Conservation (phyloP, 2,113 vertebrate species). For the Tauraco erythrolophus region DNA sequence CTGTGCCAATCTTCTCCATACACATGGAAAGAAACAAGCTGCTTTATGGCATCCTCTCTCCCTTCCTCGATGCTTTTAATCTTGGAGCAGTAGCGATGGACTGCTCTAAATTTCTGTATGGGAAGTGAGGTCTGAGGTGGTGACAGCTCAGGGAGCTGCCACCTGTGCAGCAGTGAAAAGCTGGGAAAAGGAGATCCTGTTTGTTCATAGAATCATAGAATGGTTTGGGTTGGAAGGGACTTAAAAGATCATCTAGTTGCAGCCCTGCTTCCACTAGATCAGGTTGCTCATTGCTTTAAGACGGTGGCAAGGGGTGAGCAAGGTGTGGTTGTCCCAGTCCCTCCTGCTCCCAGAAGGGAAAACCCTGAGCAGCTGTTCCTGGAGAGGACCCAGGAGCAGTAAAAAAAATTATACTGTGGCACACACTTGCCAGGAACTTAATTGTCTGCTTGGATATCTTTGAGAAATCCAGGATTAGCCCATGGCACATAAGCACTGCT, state of each 20-base stretch:
- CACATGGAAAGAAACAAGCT: background rate
- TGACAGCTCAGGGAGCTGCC: background rate
- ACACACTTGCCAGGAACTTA: accelerated
- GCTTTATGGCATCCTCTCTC: background rate
- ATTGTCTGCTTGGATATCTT: background rate
- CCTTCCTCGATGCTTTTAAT: background rate
- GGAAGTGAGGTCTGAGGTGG: background rate
- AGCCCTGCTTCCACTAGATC: too few species aligned
- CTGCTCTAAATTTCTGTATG: background rate
- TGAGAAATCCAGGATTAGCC: background rate
- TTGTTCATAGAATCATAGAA: too few species aligned
- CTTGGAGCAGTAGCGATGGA: background rate
- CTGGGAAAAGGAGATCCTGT: background rate
- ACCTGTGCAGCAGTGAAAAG: accelerated
- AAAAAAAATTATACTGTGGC: accelerated
- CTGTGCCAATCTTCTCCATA: background rate
- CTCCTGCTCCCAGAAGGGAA: background rate
- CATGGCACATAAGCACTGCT: accelerated
- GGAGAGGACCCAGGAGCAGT: background rate
- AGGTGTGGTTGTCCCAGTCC: background rate
- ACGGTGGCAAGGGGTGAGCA: accelerated
- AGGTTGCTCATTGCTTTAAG: background rate
- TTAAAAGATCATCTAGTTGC: too few species aligned
- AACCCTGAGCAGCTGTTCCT: background rate
- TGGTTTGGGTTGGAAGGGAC: too few species aligned